Percentiles rank a stretch among this genome's conserved stretches.
These are phyloP conservation scores for Thunnus thynnus DNA, from an alignment of 2,113 vertebrate species.

Conservation along the genomic window DNA sequence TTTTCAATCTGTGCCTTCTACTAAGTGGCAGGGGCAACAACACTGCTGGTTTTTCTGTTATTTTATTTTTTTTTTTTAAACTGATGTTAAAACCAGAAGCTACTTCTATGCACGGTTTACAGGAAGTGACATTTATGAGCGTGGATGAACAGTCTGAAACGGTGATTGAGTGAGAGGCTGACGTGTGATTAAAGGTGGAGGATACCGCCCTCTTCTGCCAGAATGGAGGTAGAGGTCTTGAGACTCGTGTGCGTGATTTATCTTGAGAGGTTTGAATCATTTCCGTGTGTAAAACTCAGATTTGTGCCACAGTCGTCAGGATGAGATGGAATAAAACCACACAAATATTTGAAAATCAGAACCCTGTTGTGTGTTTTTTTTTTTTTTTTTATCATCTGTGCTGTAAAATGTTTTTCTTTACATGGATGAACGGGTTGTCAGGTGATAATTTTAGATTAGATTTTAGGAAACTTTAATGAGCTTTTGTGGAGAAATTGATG, in stretches of 20 bases:
- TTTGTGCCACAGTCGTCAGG: neutral
- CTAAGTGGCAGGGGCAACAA: conserved; percentile 29
- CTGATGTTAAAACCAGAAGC: conserved; percentile 12
- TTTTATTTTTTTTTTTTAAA: neutral
- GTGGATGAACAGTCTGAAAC: neutral
- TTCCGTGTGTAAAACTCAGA: conserved; percentile 13
- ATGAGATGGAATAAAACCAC: conserved; percentile 54
- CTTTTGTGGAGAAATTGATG: neutral
- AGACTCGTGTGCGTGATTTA: conserved; percentile 26
- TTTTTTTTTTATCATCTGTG: neutral
- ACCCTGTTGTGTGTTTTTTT: neutral
- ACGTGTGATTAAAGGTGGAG: conserved; percentile 24
- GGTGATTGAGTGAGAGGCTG: neutral
- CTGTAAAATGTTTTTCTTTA: neutral
- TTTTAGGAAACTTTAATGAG: neutral
- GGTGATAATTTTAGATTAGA: neutral
- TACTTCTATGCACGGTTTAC: conserved; percentile 16
- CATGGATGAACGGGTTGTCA: neutral
- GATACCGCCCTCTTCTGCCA: conserved; percentile 69
- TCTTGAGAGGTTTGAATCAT: conserved; percentile 14
- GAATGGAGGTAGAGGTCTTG: conserved; percentile 1
- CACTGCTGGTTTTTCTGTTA: conserved; percentile 16
- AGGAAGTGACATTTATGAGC: neutral
- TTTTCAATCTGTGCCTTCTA: conserved; percentile 60
- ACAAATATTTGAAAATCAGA: conserved; percentile 16